Conservation (phyloP, 2,113 vertebrate species). For the Tenebrosternarchus preto region DNA sequence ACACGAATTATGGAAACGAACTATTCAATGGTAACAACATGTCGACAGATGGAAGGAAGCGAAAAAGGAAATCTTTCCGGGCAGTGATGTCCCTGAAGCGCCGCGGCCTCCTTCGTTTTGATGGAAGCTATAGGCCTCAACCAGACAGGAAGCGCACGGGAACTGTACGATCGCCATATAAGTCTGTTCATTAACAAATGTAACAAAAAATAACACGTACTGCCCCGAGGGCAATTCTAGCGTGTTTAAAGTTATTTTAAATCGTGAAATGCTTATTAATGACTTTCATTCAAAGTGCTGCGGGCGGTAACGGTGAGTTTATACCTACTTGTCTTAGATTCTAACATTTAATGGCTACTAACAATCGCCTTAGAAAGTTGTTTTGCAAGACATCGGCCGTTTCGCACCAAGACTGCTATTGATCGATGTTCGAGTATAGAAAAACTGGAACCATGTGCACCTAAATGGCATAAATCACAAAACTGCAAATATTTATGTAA, state of each 20-base stretch:
- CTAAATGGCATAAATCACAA: slow-evolving; percentile 18
- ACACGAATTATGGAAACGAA: no score
- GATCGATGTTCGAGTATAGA: neutral
- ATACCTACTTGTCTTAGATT: neutral
- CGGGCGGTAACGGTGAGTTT: neutral
- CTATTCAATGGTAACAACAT: no score
- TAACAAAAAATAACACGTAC: neutral
- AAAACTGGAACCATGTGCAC: neutral
- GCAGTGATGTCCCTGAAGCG: no score
- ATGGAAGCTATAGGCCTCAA: no score
- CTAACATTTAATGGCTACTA: neutral
- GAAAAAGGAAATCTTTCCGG: no score
- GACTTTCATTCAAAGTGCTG: slow-evolving; percentile 64
- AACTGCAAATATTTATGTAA: slow-evolving; percentile 25
- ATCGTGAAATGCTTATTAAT: slow-evolving; percentile 67
- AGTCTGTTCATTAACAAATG: neutral
- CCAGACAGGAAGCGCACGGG: no score
- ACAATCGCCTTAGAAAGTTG: neutral
- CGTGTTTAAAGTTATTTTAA: slow-evolving; percentile 65
- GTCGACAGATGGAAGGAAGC: no score
- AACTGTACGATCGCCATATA: neutral
- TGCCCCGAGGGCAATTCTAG: neutral
- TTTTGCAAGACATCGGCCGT: neutral
- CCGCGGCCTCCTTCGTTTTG: no score
- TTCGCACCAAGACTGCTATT: neutral